Conservation (phyloP, 2,113 vertebrate species). For the Theristicus caerulescens region DNA sequence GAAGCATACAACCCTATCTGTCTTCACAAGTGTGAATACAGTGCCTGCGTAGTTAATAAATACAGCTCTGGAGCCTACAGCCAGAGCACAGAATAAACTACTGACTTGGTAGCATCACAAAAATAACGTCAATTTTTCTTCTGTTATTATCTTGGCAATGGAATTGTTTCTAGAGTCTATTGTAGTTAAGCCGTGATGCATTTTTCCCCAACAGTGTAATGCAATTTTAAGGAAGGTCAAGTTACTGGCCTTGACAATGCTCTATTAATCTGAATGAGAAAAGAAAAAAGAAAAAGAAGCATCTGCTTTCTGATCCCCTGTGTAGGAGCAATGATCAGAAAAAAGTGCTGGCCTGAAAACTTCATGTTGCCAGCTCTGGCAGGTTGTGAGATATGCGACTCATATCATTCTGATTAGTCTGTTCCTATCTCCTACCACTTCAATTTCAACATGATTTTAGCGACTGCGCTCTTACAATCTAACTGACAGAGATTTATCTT, state of each 20-base stretch:
- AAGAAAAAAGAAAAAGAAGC: conserved; percentile 6
- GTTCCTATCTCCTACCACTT: conserved; percentile 57
- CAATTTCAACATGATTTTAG: conserved; percentile 49
- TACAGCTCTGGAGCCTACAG: conserved; percentile 28
- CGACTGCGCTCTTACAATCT: not conserved
- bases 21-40: conserved; percentile 42
- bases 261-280: conserved; percentile 64
- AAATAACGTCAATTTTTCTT: conserved; percentile 62
- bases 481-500: conserved; percentile 45
- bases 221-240: conserved; percentile 67
- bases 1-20: not conserved
- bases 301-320: not conserved
- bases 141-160: conserved; percentile 60
- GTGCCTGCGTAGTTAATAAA: conserved; percentile 30
- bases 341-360: conserved; percentile 46
- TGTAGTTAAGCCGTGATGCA: conserved; percentile 59
- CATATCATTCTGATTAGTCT: conserved; percentile 45
- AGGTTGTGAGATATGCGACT: conserved; percentile 33
- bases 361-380: conserved; percentile 25
- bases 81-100: conserved; percentile 46
- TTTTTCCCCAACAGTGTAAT: conserved; percentile 47
- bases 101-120: conserved; percentile 52
- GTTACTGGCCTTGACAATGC: conserved; percentile 61
- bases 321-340: conserved; percentile 43
- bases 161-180: conserved; percentile 61